Percentiles rank a stretch among this genome's conserved stretches.
Evolutionary conservation across 2,797 vertebrate genomes (phyloP).

Genomic region (Triplophysa bombifrons): DNA sequence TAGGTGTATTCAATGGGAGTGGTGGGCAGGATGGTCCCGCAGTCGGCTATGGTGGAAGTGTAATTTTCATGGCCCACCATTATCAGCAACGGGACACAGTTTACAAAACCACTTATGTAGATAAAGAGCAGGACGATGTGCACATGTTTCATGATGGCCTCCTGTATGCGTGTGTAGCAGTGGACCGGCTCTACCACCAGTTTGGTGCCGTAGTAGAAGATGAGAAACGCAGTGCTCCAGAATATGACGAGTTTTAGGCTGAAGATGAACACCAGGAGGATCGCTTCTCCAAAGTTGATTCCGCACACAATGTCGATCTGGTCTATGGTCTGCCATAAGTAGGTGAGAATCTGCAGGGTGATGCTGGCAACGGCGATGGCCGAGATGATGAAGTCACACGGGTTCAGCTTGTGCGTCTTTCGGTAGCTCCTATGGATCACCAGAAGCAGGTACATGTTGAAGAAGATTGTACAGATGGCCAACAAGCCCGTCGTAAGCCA

Average conservation of each 20-base stretch:
- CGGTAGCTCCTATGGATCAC: slow-evolving; percentile 65
- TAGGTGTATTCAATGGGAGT: slow-evolving; percentile 53
- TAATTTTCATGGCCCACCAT: slow-evolving; percentile 57
- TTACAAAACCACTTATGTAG: slow-evolving; percentile 63
- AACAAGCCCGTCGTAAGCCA: slow-evolving; percentile 70
- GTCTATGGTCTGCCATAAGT: slow-evolving; percentile 75
- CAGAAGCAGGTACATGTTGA: slow-evolving; percentile 73
- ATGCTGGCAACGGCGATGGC: slow-evolving; percentile 66
- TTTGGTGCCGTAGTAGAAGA: slow-evolving; percentile 80
- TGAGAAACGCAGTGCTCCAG: slow-evolving; percentile 76
- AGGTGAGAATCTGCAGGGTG: slow-evolving; percentile 70
- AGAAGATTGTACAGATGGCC: slow-evolving; percentile 70
- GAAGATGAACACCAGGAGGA: slow-evolving; percentile 64
- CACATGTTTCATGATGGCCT: slow-evolving; percentile 71
- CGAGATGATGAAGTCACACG: slow-evolving; percentile 74
- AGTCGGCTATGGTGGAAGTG: slow-evolving; percentile 44
- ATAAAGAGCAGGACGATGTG: slow-evolving; percentile 64
- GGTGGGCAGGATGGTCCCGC: slow-evolving; percentile 63
- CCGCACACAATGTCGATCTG: slow-evolving; percentile 67
- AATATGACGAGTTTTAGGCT: slow-evolving; percentile 76
- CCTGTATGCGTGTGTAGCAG: slow-evolving; percentile 72
- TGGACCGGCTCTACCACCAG: slow-evolving; percentile 73
- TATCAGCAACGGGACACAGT: slow-evolving; percentile 66
- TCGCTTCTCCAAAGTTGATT: slow-evolving; percentile 32
- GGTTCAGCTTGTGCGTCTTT: slow-evolving; percentile 67